Conservation (phyloP, 2,888 invertebrate genomes). For the Epirrhoe alternata region DNA sequence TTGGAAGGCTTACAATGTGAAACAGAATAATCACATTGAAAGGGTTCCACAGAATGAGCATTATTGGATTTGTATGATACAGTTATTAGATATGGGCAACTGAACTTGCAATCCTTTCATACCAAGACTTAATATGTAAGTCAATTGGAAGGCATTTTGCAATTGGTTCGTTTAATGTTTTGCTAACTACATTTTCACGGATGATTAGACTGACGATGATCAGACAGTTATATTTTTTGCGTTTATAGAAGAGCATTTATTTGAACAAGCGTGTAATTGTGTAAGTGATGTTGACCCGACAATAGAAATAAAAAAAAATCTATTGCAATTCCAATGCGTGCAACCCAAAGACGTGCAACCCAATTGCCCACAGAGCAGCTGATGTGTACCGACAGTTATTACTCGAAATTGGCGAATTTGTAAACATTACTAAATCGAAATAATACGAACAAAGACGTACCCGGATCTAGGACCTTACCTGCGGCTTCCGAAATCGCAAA, state of each 20-base stretch:
- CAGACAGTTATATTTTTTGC: slow-evolving; percentile 27
- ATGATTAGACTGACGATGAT: slow-evolving; percentile 20
- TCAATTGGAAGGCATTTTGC: slow-evolving; percentile 13
- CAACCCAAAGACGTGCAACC: slow-evolving; percentile 54
- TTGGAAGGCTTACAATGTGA: neutral
- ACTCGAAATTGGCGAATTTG: slow-evolving; percentile 78
- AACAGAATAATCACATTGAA: slow-evolving; percentile 17
- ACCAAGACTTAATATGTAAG: neutral
- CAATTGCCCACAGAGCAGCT: slow-evolving; percentile 76
- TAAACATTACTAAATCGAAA: slow-evolving; percentile 76
- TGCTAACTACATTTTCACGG: slow-evolving; percentile 29
- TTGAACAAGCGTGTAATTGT: slow-evolving; percentile 37
- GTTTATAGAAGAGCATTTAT: slow-evolving; percentile 15
- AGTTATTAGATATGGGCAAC: slow-evolving; percentile 13
- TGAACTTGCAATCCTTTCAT: slow-evolving; percentile 26
- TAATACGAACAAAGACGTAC: slow-evolving; percentile 71
- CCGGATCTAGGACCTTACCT: slow-evolving; percentile 83
- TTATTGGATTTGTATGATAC: slow-evolving; percentile 20
- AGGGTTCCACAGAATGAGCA: slow-evolving; percentile 2
- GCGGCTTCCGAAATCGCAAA: slow-evolving; percentile 83
- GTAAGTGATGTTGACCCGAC: slow-evolving; percentile 37
- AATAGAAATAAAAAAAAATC: slow-evolving; percentile 38
- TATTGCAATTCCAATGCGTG: slow-evolving; percentile 16
- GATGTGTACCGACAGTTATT: slow-evolving; percentile 79
- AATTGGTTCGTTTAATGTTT: slow-evolving; percentile 12